Evolutionary conservation across 30 jellyfish, hydroid and myxozoan species (phyloP).

Genomic region (Chironex yamaguchii): DNA sequence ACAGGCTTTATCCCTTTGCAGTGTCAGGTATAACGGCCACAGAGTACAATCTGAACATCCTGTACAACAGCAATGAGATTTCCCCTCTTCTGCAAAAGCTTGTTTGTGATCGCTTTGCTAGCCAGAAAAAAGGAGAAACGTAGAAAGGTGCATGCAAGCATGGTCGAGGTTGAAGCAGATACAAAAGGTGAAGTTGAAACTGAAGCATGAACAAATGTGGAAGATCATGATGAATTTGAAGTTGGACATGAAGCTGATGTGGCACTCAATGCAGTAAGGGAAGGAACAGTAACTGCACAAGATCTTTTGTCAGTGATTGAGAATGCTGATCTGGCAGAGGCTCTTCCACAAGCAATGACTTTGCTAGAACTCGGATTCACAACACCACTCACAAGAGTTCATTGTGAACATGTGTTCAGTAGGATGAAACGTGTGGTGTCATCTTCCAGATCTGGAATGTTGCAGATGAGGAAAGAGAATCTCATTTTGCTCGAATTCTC

Average conservation of each 20-base stretch:
- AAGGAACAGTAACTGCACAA: constrained; percentile 13
- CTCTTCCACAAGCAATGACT: constrained; percentile 3
- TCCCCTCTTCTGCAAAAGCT: too few relatives aligned
- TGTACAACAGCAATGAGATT: too few relatives aligned
- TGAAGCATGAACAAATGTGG: not conserved
- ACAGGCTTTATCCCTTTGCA: too few relatives aligned
- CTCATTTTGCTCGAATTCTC: too few relatives aligned
- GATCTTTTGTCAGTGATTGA: constrained; percentile 3
- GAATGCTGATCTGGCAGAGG: constrained; percentile 2
- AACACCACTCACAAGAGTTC: constrained; percentile 3
- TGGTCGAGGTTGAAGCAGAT: too few relatives aligned
- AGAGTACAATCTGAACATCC: too few relatives aligned
- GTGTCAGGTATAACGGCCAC: too few relatives aligned
- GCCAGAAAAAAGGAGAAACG: too few relatives aligned
- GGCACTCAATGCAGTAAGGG: constrained; percentile 8
- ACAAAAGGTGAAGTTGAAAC: too few relatives aligned
- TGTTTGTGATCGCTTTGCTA: too few relatives aligned
- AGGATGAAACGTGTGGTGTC: not conserved
- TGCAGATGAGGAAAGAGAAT: too few relatives aligned
- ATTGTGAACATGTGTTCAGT: not conserved
- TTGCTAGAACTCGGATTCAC: constrained; percentile 1
- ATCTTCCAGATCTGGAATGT: not conserved
- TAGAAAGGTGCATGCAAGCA: too few relatives aligned
- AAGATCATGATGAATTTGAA: not conserved
- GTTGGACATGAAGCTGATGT: constrained; percentile 20